phyloP scores from a whole-genome alignment of 2,888 invertebrate genomes.

The Marasmarcha lunaedactyla region DNA sequence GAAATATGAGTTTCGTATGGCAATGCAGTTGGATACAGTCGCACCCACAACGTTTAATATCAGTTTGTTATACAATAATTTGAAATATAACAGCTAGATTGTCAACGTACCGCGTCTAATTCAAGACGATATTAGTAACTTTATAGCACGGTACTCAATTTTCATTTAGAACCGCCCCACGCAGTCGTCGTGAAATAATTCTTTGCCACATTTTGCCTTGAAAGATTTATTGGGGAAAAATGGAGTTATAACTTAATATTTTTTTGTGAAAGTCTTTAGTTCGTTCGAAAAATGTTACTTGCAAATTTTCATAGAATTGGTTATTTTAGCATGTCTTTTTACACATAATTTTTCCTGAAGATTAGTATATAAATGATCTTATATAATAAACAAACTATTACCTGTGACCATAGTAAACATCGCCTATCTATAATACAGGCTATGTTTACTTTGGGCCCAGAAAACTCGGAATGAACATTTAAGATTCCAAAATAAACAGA shows the following conservation, averaged over 20 bases:
- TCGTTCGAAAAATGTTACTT: too few relatives aligned
- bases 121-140: constrained; percentile 41
- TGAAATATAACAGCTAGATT: constrained; percentile 36
- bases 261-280: too few relatives aligned
- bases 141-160: constrained; percentile 34
- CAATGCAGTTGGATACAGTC: constrained; percentile 20
- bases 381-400: too few relatives aligned
- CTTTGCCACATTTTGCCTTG: constrained; percentile 11
- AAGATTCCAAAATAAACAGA: too few relatives aligned
- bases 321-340: too few relatives aligned
- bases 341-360: too few relatives aligned
- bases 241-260: constrained; percentile 15
- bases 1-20: constrained; percentile 14
- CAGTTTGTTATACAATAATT: constrained; percentile 29
- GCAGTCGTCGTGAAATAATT: constrained; percentile 19
- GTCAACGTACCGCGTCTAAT: constrained; percentile 32
- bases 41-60: constrained; percentile 43
- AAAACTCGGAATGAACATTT: too few relatives aligned
- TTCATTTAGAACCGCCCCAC: constrained; percentile 28
- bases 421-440: too few relatives aligned
- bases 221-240: constrained; percentile 16
- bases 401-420: too few relatives aligned
- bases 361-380: too few relatives aligned
- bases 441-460: too few relatives aligned
- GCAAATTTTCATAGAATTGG: too few relatives aligned